Percentiles rank a stretch among this genome's conserved stretches.
phyloP scores from a whole-genome alignment of 2,113 vertebrate genomes.

The Nannobrachium achirus region DNA sequence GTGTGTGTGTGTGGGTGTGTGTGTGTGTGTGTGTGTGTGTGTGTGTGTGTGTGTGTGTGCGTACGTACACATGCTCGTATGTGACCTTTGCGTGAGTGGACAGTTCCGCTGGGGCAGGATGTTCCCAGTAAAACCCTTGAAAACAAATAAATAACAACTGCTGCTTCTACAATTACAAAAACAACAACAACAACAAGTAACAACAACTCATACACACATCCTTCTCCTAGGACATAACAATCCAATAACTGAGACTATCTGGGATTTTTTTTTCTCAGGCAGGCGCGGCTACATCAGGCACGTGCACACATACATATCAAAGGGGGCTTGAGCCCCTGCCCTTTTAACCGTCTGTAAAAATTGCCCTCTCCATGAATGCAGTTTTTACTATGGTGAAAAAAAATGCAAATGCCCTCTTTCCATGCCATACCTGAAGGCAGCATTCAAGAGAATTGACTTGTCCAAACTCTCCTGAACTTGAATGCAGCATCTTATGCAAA shows the following conservation, averaged over 20 bases:
- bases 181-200: not conserved
- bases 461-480: too few relatives aligned
- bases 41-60: not conserved
- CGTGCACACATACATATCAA: too few relatives aligned
- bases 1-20: not conserved
- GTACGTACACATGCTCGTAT: not conserved
- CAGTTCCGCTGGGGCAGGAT: not conserved
- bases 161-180: not conserved
- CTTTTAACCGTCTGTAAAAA: too few relatives aligned
- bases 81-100: not conserved
- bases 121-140: slow-evolving; percentile 3
- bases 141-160: not conserved
- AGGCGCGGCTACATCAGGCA: too few relatives aligned
- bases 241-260: not conserved
- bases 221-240: not conserved
- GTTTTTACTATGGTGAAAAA: too few relatives aligned
- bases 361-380: too few relatives aligned
- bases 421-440: too few relatives aligned
- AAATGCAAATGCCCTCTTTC: too few relatives aligned
- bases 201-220: not conserved
- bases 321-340: too few relatives aligned
- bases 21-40: slow-evolving; percentile 2
- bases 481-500: too few relatives aligned
- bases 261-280: too few relatives aligned
- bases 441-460: too few relatives aligned